Evolutionary conservation across 1,140 invertebrate species (phyloP).

Genomic region (Microplitis demolitor): DNA sequence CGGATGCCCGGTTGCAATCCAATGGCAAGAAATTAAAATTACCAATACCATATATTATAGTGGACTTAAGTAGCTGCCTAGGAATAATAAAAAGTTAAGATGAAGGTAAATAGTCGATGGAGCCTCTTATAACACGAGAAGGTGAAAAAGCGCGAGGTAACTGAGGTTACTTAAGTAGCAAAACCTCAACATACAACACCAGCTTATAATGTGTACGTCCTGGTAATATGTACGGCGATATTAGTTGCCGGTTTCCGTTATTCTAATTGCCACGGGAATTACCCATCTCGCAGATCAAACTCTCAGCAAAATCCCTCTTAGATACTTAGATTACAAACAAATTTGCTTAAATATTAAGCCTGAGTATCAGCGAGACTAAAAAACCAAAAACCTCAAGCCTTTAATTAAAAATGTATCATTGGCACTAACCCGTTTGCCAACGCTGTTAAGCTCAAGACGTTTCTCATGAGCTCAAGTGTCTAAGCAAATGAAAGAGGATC

Average conservation of each 20-base stretch:
- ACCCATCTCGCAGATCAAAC: slow-evolving; percentile 28
- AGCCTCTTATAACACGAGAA: background rate
- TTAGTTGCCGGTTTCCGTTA: slow-evolving; percentile 30
- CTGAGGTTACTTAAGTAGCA: background rate
- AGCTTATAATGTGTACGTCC: slow-evolving; percentile 14
- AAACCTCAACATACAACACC: background rate
- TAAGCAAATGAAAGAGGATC: background rate
- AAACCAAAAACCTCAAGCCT: background rate
- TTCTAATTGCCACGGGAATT: slow-evolving; percentile 34
- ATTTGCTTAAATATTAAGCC: no score
- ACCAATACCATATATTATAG: no score
- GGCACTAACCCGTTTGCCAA: no score
- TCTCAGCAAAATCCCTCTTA: background rate
- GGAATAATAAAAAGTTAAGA: no score
- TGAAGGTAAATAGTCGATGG: background rate
- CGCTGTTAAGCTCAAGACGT: no score
- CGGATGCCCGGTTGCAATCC: no score
- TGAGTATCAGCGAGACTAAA: background rate
- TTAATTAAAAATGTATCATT: no score
- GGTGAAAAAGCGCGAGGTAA: background rate
- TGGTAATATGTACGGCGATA: slow-evolving; percentile 27
- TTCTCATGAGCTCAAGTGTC: no score
- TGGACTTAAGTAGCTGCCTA: no score
- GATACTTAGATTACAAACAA: background rate
- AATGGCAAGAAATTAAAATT: no score